Evolutionary conservation across 2,797 vertebrate genomes (phyloP).

Genomic region (Darevskia mixta): DNA sequence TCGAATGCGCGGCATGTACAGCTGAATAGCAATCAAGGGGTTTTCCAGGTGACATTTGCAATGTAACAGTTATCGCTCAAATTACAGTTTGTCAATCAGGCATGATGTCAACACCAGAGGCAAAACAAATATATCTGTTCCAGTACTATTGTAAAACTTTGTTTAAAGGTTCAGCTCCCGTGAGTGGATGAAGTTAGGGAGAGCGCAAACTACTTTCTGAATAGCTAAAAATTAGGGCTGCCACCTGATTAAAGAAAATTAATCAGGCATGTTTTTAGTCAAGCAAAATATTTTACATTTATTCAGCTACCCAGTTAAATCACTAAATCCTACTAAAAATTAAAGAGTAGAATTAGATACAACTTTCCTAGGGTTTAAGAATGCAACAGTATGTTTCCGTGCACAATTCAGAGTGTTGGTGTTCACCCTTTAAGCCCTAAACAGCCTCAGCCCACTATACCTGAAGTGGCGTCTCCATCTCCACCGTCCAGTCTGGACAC

Average conservation of each 20-base stretch:
- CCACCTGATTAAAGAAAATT: background rate
- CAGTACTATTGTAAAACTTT: constrained; percentile 44
- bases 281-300: background rate
- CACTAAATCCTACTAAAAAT: background rate
- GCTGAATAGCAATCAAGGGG: constrained; percentile 70
- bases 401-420: no score
- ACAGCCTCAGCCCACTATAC: no score
- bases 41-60: constrained; percentile 70
- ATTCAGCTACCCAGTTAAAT: background rate
- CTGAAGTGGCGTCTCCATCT: no score
- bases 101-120: constrained; percentile 67
- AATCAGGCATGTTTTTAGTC: background rate
- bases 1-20: constrained; percentile 58
- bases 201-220: background rate
- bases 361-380: background rate
- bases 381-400: background rate
- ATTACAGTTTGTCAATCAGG: constrained; percentile 72
- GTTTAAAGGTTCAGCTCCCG: constrained; percentile 51
- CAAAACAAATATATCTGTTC: constrained; percentile 62
- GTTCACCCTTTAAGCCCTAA: no score
- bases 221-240: background rate
- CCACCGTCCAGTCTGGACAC: no score
- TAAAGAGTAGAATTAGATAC: background rate
- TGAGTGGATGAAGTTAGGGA: constrained; percentile 35
- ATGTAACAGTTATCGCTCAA: constrained; percentile 61